Evolutionary conservation across 1,140 invertebrate genomes (phyloP).

Genomic region (Oreohelix idahoensis): DNA sequence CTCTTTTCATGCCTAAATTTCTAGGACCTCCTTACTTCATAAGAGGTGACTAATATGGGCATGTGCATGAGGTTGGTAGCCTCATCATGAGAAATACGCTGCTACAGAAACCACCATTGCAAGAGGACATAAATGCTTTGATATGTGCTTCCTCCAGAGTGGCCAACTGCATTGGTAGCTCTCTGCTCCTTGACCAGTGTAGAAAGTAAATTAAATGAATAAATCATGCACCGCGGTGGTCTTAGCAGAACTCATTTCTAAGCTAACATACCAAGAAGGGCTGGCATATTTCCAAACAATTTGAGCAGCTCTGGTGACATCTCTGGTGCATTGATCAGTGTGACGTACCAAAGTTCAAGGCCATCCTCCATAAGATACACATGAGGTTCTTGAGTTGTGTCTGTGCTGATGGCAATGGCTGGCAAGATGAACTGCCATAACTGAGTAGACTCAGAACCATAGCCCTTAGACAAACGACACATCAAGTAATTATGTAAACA

Average conservation of each 20-base stretch:
- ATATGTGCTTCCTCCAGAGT: no score
- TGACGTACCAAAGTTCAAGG: conserved; percentile 88
- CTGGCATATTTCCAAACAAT: conserved; percentile 84
- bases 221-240: no score
- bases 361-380: conserved; percentile 94
- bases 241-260: neutral
- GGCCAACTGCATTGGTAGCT: no score
- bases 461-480: conserved; percentile 74
- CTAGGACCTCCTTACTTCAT: no score
- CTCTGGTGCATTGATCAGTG: conserved; percentile 83
- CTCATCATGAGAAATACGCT: no score
- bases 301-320: conserved; percentile 77
- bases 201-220: no score
- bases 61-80: no score
- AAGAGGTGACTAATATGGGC: no score
- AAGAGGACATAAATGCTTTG: no score
- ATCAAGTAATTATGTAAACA: conserved; percentile 10
- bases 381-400: conserved; percentile 84
- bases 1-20: no score
- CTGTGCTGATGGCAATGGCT: conserved; percentile 84
- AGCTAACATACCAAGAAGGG: conserved; percentile 80
- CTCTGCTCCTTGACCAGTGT: no score
- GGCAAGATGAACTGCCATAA: conserved; percentile 82
- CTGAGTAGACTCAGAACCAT: conserved; percentile 75
- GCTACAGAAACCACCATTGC: no score